Percentiles rank a stretch among this genome's conserved stretches.
These are phyloP conservation scores for Scomberomorus guttatus DNA, from an alignment of 2,797 vertebrate species.

Conservation along the genomic window DNA sequence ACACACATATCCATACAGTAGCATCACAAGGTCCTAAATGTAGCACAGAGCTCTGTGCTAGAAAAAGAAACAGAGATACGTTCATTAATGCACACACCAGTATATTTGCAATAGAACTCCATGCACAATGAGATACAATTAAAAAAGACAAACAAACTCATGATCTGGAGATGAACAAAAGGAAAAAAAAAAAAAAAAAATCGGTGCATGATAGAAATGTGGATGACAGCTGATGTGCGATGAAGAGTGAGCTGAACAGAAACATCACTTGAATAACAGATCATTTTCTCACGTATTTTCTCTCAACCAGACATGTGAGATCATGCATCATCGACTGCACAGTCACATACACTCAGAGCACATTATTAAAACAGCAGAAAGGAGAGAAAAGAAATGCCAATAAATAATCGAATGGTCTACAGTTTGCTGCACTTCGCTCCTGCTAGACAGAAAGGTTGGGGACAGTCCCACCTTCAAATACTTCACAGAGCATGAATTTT, in stretches of 20 bases:
- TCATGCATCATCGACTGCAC: constrained; percentile 52
- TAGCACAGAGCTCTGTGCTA: constrained; percentile 63
- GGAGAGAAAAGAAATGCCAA: constrained; percentile 12
- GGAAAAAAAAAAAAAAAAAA: constrained; percentile 34
- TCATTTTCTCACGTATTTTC: constrained; percentile 51
- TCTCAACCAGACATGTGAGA: constrained; percentile 50
- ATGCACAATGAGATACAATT: constrained; percentile 61
- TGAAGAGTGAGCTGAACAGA: constrained; percentile 47
- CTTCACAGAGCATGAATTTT: constrained; percentile 48
- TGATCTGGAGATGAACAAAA: constrained; percentile 49
- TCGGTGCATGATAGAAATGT: constrained; percentile 43
- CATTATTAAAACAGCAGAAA: constrained; percentile 31
- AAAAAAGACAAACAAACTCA: constrained; percentile 36
- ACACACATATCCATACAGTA: constrained; percentile 54
- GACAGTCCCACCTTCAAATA: constrained; percentile 41
- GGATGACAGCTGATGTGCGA: constrained; percentile 52
- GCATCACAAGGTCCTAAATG: constrained; percentile 44
- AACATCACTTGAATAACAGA: constrained; percentile 44
- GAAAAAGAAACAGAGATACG: constrained; percentile 76
- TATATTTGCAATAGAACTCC: constrained; percentile 58
- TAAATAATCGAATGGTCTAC: constrained; percentile 27
- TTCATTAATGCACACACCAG: constrained; percentile 73
- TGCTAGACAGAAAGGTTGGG: background rate
- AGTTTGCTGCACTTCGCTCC: constrained; percentile 3
- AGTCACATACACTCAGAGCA: constrained; percentile 37